Base-by-base conservation (phyloP, 2,888 invertebrate species). In the Drosophila flavopinicola region DNA sequence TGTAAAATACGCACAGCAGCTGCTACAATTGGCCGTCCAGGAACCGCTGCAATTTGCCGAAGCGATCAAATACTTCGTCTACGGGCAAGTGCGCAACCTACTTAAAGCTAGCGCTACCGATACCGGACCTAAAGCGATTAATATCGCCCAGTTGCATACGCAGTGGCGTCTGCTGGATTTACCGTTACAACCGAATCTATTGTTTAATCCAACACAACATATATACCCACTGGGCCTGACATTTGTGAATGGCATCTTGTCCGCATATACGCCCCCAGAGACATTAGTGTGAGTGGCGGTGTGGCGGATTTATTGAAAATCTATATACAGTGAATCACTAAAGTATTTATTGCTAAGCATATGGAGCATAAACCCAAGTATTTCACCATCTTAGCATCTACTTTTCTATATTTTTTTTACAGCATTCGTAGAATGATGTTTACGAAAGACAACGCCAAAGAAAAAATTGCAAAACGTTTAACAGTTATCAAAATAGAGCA, bases 11-110 rank as follows among this genome's bases (percentile, higher is more conserved):
- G 51, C 75, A 0, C 56, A 66, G 11, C 68, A 72, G 3, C 58
- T 90, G 9, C 56, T 90, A 6, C 70, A 88, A 17, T 67, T 88
- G 5, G 59, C 63, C 4, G 32, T 89, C 4, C 88, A 88, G 20
- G 90, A 90, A 45, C 90, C 90, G 1, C 10, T 85, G 5, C 80
- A 88, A 17, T 90, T 90, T 33, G 44, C 53, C 0, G 86, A 90
- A 5, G 79, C 87, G 0, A 72, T 88, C 2, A 88, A 87, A 17
- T 90, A 88, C 56, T 76, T 84, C 2, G 68, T 85, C 0, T 90
- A 83, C 57, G 73, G 76, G 0, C 44, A 88, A 15, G 59, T 90
- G n/a, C 77, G 87, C 0, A 59, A 77, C 1, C 54, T 75, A 30
- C 35, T 89, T 0, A 74, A 74, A 30, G 17, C 66, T 0, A 57